Base-by-base conservation (phyloP, 2,113 vertebrate genomes). In the Heteronetta atricapilla region DNA sequence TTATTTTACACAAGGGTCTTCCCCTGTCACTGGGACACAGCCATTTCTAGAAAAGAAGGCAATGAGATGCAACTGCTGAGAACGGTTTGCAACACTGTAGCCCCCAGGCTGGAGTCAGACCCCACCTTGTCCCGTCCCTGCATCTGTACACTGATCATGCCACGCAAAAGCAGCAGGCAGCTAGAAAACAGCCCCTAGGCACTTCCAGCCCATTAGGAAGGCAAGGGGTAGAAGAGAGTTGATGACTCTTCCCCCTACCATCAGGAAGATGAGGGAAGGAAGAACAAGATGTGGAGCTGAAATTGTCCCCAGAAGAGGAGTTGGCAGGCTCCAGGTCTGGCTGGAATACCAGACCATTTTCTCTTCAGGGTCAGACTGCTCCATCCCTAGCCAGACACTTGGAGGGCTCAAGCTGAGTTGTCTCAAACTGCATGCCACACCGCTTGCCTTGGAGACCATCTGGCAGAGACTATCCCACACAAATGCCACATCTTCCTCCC, bases 281-380 rank as follows among this genome's bases (percentile, higher is more conserved):
- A 40, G 82, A 59, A 21, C 6, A 48, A 52, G 42, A 13, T 11
- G 8, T 1, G 16, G 58, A 68, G n/a, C 23, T 44, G 46, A 36
- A 72, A 72, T 12, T 21, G 25, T 53, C 75, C 48, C 38, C 0
- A 1, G 2, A 68, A 6, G 20, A 29, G 28, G 34, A 76, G 22
- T 0, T 50, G 50, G 6, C 56, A 48, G 26, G 69, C 4, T 33
- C 8, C n/a, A 1, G 77, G 59, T 78, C 38, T 72, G 86, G 20
- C 28, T 36, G 53, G 11, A 21, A 8, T 0, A 15, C 8, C 2
- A 67, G 5, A n/a, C 2, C 40, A 0, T 3, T 0, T 4, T n/a
- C 56, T 44, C 53, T 13, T 80, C 10, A 6, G 78, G 78, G 63
- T 2, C 77, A 10, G 82, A 66, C 73, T 25, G 80, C 72, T 19